These are phyloP conservation scores for Pterostichus niger DNA, from an alignment of 2,888 invertebrate species.

Conservation along the genomic window DNA sequence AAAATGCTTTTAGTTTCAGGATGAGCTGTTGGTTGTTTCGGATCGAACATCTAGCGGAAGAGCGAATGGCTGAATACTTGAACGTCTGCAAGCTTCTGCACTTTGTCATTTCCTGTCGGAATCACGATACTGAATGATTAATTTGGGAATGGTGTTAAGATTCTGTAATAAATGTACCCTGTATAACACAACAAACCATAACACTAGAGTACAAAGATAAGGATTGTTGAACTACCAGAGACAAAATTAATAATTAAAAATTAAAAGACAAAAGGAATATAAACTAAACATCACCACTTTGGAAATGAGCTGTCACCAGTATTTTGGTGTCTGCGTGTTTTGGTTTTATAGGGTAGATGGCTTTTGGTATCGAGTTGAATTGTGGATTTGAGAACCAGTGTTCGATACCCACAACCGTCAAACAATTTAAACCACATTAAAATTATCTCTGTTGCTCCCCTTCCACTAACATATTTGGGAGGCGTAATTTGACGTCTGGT, in stretches of 20 bases:
- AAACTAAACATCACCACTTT: no score
- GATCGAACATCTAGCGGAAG: constrained; percentile 8
- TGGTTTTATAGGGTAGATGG: no score
- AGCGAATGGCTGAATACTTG: constrained; percentile 27
- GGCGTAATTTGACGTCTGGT: no score
- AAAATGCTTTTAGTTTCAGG: constrained; percentile 74
- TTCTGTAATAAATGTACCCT: constrained; percentile 9
- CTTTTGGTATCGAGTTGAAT: no score
- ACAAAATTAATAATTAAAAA: not conserved
- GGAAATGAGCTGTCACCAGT: no score
- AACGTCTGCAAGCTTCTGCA: constrained; percentile 58
- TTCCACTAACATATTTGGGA: no score
- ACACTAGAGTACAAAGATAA: constrained; percentile 11
- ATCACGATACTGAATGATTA: constrained; percentile 38
- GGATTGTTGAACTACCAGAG: not conserved
- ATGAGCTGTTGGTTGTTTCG: constrained; percentile 1
- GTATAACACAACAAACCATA: constrained; percentile 40
- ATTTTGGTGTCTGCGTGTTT: no score
- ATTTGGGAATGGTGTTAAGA: constrained; percentile 44
- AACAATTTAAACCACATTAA: no score
- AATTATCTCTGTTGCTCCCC: no score
- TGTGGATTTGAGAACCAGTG: no score
- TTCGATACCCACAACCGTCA: no score
- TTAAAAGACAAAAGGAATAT: no score
- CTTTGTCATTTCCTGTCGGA: constrained; percentile 62